phyloP scores from a whole-genome alignment of 2,113 vertebrate genomes.

The Forbesichthys agassizii region DNA sequence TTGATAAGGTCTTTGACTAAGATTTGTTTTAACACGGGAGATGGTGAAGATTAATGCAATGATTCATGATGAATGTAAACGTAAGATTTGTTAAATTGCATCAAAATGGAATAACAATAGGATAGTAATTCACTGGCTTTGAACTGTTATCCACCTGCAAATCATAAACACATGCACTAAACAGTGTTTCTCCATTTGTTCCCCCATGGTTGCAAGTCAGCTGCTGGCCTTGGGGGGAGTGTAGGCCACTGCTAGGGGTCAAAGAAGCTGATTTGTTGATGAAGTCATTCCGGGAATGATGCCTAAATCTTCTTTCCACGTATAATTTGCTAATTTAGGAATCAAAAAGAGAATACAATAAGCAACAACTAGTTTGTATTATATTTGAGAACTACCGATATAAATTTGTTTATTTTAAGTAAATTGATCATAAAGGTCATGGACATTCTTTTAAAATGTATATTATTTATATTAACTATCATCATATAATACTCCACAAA shows the following conservation, averaged over 20 bases:
- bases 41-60: background rate
- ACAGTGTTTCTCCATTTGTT: conserved; percentile 46
- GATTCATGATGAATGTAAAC: background rate
- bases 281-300: conserved; percentile 45
- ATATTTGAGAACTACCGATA: no score
- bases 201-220: conserved; percentile 53
- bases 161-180: conserved; percentile 68
- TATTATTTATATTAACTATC: no score
- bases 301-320: conserved; percentile 34
- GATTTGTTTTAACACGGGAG: no score
- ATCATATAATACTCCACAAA: no score
- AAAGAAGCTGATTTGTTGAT: conserved; percentile 43
- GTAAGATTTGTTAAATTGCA: conserved; percentile 6
- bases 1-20: no score
- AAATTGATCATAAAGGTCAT: no score
- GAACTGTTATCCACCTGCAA: conserved; percentile 68
- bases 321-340: conserved; percentile 31
- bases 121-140: conserved; percentile 50
- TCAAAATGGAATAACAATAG: conserved; percentile 1
- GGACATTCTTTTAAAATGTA: no score
- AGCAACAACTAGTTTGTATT: no score
- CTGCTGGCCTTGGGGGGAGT: conserved; percentile 36
- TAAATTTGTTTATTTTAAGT: no score
- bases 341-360: conserved; percentile 4
- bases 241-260: conserved; percentile 43